phyloP scores from a whole-genome alignment of 2,113 vertebrate genomes.

The Corvus cornix region DNA sequence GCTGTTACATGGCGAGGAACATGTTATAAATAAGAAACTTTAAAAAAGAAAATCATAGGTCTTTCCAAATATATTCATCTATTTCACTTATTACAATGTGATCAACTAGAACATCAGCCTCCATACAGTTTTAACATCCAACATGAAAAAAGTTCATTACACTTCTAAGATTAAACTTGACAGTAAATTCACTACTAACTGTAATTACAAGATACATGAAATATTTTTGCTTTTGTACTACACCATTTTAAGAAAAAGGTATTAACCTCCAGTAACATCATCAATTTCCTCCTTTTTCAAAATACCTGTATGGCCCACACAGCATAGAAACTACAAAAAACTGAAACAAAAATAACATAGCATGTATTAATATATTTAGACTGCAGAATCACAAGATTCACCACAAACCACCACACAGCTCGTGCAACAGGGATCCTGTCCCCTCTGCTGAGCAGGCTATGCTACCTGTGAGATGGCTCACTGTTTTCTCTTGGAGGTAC shows the following conservation, averaged over 20 bases:
- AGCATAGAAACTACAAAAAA: not conserved
- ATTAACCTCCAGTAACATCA: not conserved
- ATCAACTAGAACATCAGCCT: not conserved
- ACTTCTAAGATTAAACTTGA: not conserved
- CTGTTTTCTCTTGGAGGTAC: not conserved
- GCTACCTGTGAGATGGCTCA: not conserved
- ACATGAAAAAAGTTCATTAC: not conserved
- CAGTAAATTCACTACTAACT: not conserved
- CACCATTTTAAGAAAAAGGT: not conserved
- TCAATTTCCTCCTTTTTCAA: not conserved
- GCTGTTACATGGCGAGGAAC: accelerated
- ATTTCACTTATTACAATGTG: not conserved
- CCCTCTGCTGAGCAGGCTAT: not conserved
- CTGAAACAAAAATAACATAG: not conserved
- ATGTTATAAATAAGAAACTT: not conserved
- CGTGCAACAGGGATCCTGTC: not conserved
- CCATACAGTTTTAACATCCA: not conserved
- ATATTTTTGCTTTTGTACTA: not conserved
- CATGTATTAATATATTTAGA: not conserved
- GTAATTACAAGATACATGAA: not conserved
- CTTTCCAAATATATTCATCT: not conserved
- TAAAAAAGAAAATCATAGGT: not conserved
- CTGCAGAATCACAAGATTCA: not conserved
- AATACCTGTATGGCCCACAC: not conserved
- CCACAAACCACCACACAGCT: not conserved